phyloP scores from a whole-genome alignment of 2,888 invertebrate species.

The Leucoma salicis region DNA sequence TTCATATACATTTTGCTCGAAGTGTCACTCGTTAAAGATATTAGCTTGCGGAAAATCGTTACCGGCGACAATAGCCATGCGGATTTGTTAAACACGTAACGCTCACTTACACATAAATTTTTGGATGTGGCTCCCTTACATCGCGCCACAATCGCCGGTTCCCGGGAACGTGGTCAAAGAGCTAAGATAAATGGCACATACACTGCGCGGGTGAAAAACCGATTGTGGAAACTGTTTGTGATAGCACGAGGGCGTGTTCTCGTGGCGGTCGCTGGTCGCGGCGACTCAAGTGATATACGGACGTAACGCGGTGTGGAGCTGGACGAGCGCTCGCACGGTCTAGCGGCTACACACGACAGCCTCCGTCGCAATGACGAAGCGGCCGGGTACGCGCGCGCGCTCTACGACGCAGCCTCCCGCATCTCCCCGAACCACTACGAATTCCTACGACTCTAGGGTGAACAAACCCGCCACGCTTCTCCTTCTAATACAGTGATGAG shows the following conservation, averaged over 20 bases:
- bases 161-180: slow-evolving; percentile 84
- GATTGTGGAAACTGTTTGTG: slow-evolving; percentile 1
- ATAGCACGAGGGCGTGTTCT: slow-evolving; percentile 46
- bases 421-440: slow-evolving; percentile 63
- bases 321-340: slow-evolving; percentile 72
- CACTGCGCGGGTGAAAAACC: slow-evolving; percentile 70
- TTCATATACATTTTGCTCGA: slow-evolving; percentile 65
- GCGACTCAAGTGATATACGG: slow-evolving; percentile 51
- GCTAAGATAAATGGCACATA: slow-evolving; percentile 79
- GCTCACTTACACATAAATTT: slow-evolving; percentile 79
- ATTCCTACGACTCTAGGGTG: slow-evolving; percentile 66
- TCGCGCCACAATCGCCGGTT: slow-evolving; percentile 86
- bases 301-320: slow-evolving; percentile 50
- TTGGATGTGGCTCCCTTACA: slow-evolving; percentile 75
- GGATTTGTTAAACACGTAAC: slow-evolving; percentile 59
- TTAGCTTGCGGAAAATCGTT: slow-evolving; percentile 62
- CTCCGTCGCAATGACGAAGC: slow-evolving; percentile 81
- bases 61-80: slow-evolving; percentile 59
- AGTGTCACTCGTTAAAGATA: slow-evolving; percentile 50
- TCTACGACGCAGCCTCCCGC: slow-evolving; percentile 74
- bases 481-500: slow-evolving; percentile 76
- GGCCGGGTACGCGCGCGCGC: slow-evolving; percentile 81
- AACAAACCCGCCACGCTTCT: slow-evolving; percentile 78
- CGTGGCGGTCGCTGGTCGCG: slow-evolving; percentile 33
- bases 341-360: slow-evolving; percentile 79